Percentiles rank a stretch among this genome's conserved stretches.
These are phyloP conservation scores for Calyptomena viridis DNA, from an alignment of 2,113 vertebrate species.

Conservation along the genomic window DNA sequence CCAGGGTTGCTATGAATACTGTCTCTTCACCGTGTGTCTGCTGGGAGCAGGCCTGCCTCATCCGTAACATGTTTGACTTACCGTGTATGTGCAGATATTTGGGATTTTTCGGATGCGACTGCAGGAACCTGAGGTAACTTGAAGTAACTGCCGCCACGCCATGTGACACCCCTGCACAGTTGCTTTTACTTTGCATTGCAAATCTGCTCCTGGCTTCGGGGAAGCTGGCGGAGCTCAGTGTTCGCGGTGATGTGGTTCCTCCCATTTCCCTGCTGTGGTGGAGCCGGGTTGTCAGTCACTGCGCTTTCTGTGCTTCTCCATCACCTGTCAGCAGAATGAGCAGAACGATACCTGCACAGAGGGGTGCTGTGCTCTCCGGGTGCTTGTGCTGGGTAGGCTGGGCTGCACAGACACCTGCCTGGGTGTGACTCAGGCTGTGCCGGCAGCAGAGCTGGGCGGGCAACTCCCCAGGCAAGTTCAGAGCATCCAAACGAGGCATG, in stretches of 20 bases:
- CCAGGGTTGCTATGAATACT: background rate
- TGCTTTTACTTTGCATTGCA: background rate
- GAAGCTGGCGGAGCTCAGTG: accelerated
- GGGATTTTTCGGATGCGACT: background rate
- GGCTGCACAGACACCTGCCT: background rate
- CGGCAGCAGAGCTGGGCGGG: accelerated
- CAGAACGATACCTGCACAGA: accelerated
- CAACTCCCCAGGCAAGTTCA: background rate
- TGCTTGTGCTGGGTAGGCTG: background rate
- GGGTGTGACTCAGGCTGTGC: background rate
- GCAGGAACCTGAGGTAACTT: background rate
- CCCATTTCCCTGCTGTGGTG: accelerated
- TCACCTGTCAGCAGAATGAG: accelerated
- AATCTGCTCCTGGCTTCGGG: background rate
- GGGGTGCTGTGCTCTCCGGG: background rate
- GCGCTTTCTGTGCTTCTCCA: background rate
- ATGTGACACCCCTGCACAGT: background rate
- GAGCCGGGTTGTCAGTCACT: background rate
- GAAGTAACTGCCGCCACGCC: accelerated
- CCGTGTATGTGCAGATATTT: accelerated
- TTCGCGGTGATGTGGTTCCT: accelerated
- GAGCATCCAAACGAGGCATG: background rate
- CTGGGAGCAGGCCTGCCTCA: background rate
- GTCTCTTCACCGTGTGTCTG: background rate
- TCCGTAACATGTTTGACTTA: accelerated